Percentiles rank a stretch among this genome's conserved stretches.
These are phyloP conservation scores for Sthenelais limicola DNA, from an alignment of 2,888 invertebrate genomes.

Conservation along the genomic window DNA sequence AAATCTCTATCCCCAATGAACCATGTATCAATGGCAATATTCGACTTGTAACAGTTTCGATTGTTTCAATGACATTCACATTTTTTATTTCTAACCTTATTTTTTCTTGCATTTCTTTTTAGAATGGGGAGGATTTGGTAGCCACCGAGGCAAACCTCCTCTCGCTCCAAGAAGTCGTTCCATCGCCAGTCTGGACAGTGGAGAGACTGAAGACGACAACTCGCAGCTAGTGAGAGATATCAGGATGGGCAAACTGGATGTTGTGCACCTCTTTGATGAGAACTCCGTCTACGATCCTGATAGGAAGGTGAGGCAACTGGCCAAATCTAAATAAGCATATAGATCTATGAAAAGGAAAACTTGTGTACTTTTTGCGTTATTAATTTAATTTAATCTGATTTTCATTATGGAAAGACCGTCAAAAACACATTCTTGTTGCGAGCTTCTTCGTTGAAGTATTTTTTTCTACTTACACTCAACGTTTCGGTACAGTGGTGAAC, in stretches of 20 bases:
- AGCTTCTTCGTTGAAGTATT: too few relatives aligned
- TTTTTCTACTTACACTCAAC: too few relatives aligned
- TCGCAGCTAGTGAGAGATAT: slow-evolving; percentile 17
- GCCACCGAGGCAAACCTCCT: slow-evolving; percentile 33
- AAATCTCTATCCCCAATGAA: not conserved
- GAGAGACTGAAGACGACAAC: not conserved
- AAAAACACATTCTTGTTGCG: too few relatives aligned
- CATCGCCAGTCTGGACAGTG: slow-evolving; percentile 3
- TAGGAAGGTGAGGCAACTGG: slow-evolving; percentile 39
- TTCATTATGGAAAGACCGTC: too few relatives aligned
- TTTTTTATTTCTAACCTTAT: not conserved
- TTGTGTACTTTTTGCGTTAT: too few relatives aligned
- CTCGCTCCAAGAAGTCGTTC: slow-evolving; percentile 28
- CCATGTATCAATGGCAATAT: not conserved
- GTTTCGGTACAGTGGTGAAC: too few relatives aligned
- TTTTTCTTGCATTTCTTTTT: not conserved
- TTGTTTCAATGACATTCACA: not conserved
- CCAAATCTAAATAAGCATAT: too few relatives aligned
- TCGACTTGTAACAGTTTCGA: not conserved
- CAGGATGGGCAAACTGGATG: slow-evolving; percentile 18
- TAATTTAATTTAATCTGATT: too few relatives aligned
- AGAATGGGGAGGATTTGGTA: slow-evolving; percentile 43
- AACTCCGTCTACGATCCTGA: slow-evolving; percentile 35
- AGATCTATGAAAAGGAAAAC: too few relatives aligned
- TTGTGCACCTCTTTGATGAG: slow-evolving; percentile 33